Base-by-base conservation (phyloP, 2,888 invertebrate species). In the Rhagonycha lutea region DNA sequence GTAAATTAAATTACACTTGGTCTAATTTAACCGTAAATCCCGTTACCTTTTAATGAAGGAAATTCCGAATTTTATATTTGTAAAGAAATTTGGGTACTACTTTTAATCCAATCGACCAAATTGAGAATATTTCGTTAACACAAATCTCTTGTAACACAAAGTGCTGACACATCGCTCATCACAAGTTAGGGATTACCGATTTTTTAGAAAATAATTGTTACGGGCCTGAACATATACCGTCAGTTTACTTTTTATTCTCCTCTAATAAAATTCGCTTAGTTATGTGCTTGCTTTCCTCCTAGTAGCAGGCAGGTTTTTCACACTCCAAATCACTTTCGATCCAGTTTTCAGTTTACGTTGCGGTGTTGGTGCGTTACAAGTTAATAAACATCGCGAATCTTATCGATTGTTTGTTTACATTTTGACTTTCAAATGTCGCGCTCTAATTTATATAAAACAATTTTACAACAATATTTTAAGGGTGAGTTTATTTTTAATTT, bases 401-500 rank as follows among this genome's bases (percentile, higher is more conserved):
- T 47, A 47, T 47, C 47, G 47, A n/a, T 32, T 47, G 47, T 47
- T 32, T 47, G 47, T 47, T 47, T n/a, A 47, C 47, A 12, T n/a
- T 47, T 47, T 47, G 5, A 47, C 63, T 47, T 68, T 75, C 79
- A 78, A 80, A 80, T 80, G 79, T 80, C 79, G 72, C 77, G 77
- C 60, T 70, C 72, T 65, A 75, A 77, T 78, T 76, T 79, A 70
- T 79, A 78, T 32, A 78, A 79, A 65, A 68, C 72, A 29, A 79
- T 80, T 75, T 68, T 81, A 23, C 75, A 68, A 72, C 80, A 78
- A 70, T 81, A 81, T 73, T 80, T 81, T 78, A 78, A 73, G 61
- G 79, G 81, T 81, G 67, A 81, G 80, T 75, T n/a, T n/a, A n/a
- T 75, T 61, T 23, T 68, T 14, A 23, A 63, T 78, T 70, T 32